Conservation (phyloP, 1,140 invertebrate species). For the Daktulosphaira vitifoliae region DNA sequence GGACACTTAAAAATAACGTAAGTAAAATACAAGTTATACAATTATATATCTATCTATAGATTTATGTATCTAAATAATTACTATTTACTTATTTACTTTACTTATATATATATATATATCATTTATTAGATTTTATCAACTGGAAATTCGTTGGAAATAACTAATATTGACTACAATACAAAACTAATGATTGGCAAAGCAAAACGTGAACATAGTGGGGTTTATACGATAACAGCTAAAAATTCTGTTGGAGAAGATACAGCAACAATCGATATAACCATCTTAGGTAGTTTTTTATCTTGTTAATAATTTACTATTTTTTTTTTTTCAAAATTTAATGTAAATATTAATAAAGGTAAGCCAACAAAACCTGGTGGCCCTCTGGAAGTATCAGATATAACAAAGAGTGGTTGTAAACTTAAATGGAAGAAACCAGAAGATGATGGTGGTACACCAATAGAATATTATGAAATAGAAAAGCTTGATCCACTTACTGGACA, state of each 20-base stretch:
- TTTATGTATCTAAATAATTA: no score
- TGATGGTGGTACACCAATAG: conserved; percentile 82
- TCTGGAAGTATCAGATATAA: conserved; percentile 78
- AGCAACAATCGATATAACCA: conserved; percentile 80
- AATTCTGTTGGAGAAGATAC: conserved; percentile 92
- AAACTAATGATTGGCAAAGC: conserved; percentile 78
- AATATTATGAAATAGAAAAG: conserved; percentile 97
- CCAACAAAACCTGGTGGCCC: conserved; percentile 78
- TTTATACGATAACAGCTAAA: conserved; percentile 82
- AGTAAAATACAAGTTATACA: no score
- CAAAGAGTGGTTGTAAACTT: conserved; percentile 86
- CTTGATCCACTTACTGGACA: conserved; percentile 83
- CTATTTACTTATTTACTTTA: no score
- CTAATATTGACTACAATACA: conserved; percentile 82
- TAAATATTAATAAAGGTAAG: conserved; percentile 44
- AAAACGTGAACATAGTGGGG: conserved; percentile 74
- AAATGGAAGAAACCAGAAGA: conserved; percentile 91
- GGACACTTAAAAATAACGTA: conserved; percentile 71
- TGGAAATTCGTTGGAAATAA: conserved; percentile 62
- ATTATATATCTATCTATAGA: no score
- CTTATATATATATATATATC: background rate
- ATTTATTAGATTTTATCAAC: conserved; percentile 51
- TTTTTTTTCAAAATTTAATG: no score
- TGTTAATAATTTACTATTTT: background rate
- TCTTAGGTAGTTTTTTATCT: conserved; percentile 59